A percentile compares a stretch with the other conserved stretches of the same genome.
These are phyloP conservation scores for Calephelis nemesis DNA, from an alignment of 1,140 invertebrate genomes.

Conservation along the genomic window DNA sequence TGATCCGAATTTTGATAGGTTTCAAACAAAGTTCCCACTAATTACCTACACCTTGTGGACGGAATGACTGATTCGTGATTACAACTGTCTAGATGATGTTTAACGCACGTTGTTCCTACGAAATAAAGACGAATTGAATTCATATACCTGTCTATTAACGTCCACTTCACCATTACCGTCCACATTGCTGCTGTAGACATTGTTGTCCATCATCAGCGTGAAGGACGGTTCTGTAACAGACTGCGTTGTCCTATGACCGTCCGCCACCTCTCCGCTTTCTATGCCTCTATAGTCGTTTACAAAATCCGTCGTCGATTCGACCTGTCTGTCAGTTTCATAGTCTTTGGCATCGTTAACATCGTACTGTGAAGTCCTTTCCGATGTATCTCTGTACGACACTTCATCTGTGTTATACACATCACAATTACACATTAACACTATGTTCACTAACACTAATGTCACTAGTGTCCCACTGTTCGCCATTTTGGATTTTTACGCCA, in stretches of 20 bases:
- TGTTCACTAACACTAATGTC: conserved; percentile 28
- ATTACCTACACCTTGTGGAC: no score
- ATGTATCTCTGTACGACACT: conserved; percentile 15
- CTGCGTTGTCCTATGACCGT: conserved; percentile 23
- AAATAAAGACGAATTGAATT: no score
- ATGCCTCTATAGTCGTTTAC: conserved; percentile 17
- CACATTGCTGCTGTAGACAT: conserved; percentile 36
- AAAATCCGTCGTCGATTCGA: neutral
- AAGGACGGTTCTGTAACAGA: conserved; percentile 34
- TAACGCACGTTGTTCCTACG: no score
- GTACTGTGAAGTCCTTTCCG: neutral
- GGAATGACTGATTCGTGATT: no score
- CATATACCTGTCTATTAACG: conserved; percentile 32
- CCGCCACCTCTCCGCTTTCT: conserved; percentile 8
- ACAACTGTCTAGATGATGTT: no score
- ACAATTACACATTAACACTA: conserved; percentile 22
- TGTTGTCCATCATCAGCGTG: conserved; percentile 39
- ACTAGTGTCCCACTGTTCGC: conserved; percentile 26
- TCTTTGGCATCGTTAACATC: neutral
- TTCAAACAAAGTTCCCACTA: no score
- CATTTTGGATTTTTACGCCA: conserved; percentile 28
- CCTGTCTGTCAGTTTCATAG: conserved; percentile 14
- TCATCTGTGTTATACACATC: conserved; percentile 2
- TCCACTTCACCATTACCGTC: conserved; percentile 33
- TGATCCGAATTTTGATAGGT: no score